Percentiles rank a stretch among this genome's conserved stretches.
Conservation (phyloP, 2,113 vertebrate species). For the Pterocles burchelli region DNA sequence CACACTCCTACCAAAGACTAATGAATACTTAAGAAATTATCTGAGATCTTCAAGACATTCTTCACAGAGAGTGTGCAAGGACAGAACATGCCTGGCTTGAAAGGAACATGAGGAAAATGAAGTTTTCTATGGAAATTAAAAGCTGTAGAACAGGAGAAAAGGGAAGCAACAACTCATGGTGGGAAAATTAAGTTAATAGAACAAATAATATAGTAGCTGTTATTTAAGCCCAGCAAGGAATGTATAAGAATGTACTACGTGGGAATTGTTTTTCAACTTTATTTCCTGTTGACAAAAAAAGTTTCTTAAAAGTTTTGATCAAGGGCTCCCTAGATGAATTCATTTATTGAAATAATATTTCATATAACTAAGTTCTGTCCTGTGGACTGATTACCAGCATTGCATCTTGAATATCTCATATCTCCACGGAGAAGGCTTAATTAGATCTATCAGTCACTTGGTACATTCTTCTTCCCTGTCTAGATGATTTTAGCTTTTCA, state of each 20-base stretch:
- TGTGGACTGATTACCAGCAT: conserved; percentile 22
- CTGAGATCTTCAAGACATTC: neutral
- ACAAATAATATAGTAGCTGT: neutral
- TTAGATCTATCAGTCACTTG: conserved; percentile 52
- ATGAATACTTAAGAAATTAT: neutral
- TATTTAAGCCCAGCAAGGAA: neutral
- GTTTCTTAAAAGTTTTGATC: neutral
- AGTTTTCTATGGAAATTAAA: neutral
- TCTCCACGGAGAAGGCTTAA: conserved; percentile 35
- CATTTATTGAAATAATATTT: conserved; percentile 62
- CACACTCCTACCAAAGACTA: neutral
- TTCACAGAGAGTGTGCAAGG: neutral
- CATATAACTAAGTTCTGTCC: neutral
- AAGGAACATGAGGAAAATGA: neutral
- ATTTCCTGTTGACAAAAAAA: neutral
- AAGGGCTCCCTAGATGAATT: neutral
- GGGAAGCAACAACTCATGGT: neutral
- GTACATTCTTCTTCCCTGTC: conserved; percentile 1
- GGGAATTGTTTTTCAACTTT: neutral
- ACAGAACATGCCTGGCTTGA: neutral
- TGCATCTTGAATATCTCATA: conserved; percentile 5
- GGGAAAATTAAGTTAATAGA: neutral
- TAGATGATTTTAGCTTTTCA: neutral
- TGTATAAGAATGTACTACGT: neutral
- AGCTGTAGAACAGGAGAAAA: neutral